Conservation (phyloP, 2,113 vertebrate genomes). For the Pachyramphus minor region DNA sequence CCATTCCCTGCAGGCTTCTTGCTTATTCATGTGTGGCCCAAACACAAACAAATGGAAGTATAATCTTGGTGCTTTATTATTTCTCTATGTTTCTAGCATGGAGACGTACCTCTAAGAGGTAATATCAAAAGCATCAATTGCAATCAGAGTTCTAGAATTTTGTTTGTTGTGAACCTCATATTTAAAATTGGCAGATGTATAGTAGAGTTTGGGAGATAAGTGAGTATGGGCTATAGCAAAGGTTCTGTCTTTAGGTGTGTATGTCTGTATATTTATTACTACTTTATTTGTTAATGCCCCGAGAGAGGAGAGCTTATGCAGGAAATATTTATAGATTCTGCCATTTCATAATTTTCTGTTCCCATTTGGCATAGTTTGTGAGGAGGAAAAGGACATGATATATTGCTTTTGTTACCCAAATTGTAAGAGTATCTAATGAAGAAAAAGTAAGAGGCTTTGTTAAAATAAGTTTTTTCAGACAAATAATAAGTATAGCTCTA, state of each 20-base stretch:
- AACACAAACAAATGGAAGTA: neutral
- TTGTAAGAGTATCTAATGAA: neutral
- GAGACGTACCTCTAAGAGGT: neutral
- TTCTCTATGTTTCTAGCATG: neutral
- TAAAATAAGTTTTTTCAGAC: neutral
- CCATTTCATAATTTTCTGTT: neutral
- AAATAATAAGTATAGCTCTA: neutral
- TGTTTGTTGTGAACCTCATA: neutral
- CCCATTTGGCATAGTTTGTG: neutral
- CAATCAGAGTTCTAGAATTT: neutral
- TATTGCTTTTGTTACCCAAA: neutral
- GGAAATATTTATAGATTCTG: neutral
- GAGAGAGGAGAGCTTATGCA: neutral
- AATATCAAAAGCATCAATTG: neutral
- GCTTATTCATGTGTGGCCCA: neutral
- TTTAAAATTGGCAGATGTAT: neutral
- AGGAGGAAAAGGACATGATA: neutral
- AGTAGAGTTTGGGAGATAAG: neutral
- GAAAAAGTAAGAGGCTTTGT: neutral
- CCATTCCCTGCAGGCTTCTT: neutral
- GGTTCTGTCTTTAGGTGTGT: neutral
- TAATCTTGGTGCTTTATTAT: neutral
- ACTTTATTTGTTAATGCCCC: neutral
- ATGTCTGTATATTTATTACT: neutral
- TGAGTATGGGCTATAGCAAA: neutral